These are phyloP conservation scores for Tylochromis polylepis DNA, from an alignment of 2,113 vertebrate species.

Conservation along the genomic window DNA sequence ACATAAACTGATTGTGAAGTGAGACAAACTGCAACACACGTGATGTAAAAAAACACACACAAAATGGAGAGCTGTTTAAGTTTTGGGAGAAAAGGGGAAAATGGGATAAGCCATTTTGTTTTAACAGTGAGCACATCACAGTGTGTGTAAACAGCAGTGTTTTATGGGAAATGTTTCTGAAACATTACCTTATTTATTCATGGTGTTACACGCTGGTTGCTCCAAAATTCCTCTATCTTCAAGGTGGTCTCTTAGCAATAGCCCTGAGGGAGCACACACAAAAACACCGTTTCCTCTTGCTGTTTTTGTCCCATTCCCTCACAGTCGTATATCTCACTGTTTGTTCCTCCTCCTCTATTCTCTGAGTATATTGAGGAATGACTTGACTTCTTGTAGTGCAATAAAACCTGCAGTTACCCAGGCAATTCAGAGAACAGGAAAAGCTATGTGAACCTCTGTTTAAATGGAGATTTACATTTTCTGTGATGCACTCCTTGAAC, in stretches of 20 bases:
- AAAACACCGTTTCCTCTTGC: conserved; percentile 55
- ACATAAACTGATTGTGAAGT: not conserved
- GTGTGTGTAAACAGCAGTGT: conserved; percentile 3
- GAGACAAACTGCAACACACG: not conserved
- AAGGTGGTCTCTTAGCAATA: conserved; percentile 58
- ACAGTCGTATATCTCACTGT: conserved; percentile 41
- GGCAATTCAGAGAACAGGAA: conserved; percentile 8
- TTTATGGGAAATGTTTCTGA: conserved; percentile 30
- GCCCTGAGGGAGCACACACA: conserved; percentile 15
- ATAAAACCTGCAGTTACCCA: conserved; percentile 36
- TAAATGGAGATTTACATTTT: not conserved
- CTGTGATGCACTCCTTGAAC: not conserved
- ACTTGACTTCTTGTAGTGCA: conserved; percentile 26
- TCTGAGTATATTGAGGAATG: conserved; percentile 31
- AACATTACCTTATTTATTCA: conserved; percentile 9
- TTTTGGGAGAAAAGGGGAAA: not conserved
- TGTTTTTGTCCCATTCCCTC: conserved; percentile 44
- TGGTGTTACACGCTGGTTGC: conserved; percentile 19
- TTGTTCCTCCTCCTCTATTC: conserved; percentile 36
- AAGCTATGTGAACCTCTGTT: conserved; percentile 6
- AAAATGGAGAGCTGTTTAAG: not conserved
- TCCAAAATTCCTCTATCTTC: conserved; percentile 54
- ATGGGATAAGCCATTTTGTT: not conserved
- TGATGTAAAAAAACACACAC: not conserved
- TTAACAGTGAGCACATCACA: not conserved